Evolutionary conservation across 1,140 invertebrate species (phyloP), one percentile per base, ranked within the genome.

Genomic region (Protaetia brevitarsis): DNA sequence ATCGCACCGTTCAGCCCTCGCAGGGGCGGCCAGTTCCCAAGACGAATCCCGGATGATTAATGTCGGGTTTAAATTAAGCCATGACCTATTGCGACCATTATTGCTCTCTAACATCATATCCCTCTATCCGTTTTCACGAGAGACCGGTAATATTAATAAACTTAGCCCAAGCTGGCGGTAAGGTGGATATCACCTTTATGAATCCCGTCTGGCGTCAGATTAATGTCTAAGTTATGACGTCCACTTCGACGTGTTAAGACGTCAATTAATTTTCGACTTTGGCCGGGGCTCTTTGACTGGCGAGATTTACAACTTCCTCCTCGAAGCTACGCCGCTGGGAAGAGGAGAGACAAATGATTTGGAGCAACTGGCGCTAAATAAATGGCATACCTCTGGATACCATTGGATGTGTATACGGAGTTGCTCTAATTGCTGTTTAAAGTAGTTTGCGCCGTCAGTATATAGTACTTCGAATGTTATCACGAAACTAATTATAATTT

Each of bases 21-120:
- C n/a, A n/a, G n/a, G n/a, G n/a, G n/a, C n/a, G n/a, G n/a, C n/a
- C n/a, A n/a, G n/a, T n/a, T n/a, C n/a, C n/a, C n/a, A n/a, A n/a
- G 31, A 34, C 7, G 31, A 34, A 34, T 63, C 36, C 66, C 37
- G 51, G 59, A 69, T 69, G 68, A 69, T 69, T 69, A 66, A 69
- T 66, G 58, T 58, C 19, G n/a, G 65, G 58, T 41, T 66, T 66
- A 66, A 66, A 66, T 66, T 66, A 61, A 66, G 65, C 65, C 51
- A 62, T 61, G 65, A 66, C 65, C 65, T 62, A 66, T 66, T 66
- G 62, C 59, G 57, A 26, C 58, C 58, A 62, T 66, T 66, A 66
- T 66, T 66, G 51, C n/a, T n/a, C n/a, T n/a, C 65, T 34, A 34
- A 51, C 59, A 66, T 66, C 62, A 66, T 37, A 66, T 37, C 58